Conservation (phyloP, 1,140 invertebrate genomes). For the Geopemphigus sp. region DNA sequence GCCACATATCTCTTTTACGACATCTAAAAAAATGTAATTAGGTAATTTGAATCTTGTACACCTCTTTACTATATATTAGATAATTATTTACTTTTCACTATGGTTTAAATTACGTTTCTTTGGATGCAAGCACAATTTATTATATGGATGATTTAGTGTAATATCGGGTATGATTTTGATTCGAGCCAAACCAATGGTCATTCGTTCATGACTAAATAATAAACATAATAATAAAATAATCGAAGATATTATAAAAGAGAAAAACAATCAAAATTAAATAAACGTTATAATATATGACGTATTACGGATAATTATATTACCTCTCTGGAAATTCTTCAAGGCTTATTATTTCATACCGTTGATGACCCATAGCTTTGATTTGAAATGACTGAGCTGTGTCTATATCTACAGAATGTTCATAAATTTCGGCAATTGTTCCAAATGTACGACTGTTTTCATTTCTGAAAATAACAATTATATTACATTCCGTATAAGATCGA, state of each 20-base stretch:
- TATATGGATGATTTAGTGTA: neutral
- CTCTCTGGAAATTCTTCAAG: neutral
- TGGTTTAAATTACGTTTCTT: neutral
- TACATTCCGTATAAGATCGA: neutral
- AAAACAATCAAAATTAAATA: too few relatives aligned
- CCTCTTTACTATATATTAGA: neutral
- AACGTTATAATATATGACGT: too few relatives aligned
- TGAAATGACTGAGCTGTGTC: conserved; percentile 8
- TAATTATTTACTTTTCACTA: neutral
- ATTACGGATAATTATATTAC: neutral
- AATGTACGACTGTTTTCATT: conserved; percentile 18
- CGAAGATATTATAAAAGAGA: too few relatives aligned
- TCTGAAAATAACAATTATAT: conserved; percentile 2
- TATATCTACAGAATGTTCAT: conserved; percentile 20
- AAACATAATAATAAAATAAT: too few relatives aligned
- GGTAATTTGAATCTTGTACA: neutral
- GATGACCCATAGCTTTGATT: conserved; percentile 43
- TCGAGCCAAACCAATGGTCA: neutral
- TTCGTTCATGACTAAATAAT: neutral
- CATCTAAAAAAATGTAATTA: neutral
- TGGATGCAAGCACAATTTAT: conserved; percentile 27
- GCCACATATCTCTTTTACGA: conserved; percentile 31
- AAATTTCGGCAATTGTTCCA: conserved; percentile 34
- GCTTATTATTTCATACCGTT: conserved; percentile 30
- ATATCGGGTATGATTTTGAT: conserved; percentile 32